These are phyloP conservation scores for Zalophus californianus DNA, from an alignment of 2,797 vertebrate species.

Conservation along the genomic window DNA sequence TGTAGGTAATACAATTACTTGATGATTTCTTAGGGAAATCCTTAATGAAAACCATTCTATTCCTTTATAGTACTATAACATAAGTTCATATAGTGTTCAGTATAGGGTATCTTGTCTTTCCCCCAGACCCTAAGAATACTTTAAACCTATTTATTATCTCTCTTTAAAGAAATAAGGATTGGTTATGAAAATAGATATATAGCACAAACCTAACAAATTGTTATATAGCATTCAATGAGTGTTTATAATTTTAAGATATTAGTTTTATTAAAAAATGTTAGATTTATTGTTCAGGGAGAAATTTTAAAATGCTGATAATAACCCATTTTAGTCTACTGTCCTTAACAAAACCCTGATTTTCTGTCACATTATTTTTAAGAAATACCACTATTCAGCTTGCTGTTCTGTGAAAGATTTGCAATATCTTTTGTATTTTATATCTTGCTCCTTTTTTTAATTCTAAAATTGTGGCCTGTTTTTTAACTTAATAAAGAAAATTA, in stretches of 20 bases:
- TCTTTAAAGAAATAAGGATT: conserved; percentile 39
- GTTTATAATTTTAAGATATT: conserved; percentile 51
- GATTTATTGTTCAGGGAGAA: conserved; percentile 57
- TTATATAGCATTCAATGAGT: not conserved
- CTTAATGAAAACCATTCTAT: not conserved
- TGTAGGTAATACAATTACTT: not conserved
- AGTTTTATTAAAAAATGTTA: conserved; percentile 58
- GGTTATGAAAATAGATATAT: conserved; percentile 24
- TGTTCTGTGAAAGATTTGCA: conserved; percentile 60
- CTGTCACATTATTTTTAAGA: conserved; percentile 64
- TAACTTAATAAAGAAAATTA: conserved; percentile 74
- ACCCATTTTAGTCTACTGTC: conserved; percentile 57
- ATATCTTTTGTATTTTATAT: conserved; percentile 66
- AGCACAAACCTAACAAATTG: not conserved
- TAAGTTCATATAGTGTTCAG: not conserved
- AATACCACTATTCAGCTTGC: conserved; percentile 47
- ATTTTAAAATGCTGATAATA: conserved; percentile 22
- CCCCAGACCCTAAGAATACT: not conserved
- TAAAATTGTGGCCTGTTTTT: conserved; percentile 61
- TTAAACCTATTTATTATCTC: not conserved
- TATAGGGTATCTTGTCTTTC: not conserved
- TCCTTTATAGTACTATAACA: not conserved
- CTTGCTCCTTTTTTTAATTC: conserved; percentile 61
- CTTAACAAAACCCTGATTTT: conserved; percentile 66
- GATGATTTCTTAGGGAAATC: not conserved